Base-by-base conservation (phyloP, 1,140 invertebrate genomes). In the Heliconius hewitsoni region DNA sequence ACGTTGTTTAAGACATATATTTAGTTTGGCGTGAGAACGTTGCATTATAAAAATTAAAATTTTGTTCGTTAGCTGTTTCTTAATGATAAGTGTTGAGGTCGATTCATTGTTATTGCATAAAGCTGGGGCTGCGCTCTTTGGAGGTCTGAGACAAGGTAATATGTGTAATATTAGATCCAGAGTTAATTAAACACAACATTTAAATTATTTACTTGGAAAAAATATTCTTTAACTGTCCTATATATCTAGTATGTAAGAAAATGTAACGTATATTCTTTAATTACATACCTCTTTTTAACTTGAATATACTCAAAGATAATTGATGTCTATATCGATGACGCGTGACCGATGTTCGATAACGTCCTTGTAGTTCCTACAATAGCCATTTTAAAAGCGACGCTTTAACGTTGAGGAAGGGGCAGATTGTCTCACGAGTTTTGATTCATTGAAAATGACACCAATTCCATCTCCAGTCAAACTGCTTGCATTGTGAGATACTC, bases 91-190 rank as follows among this genome's bases (percentile, higher is more conserved):
- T 89, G 85, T 87, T 84, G 87, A 91, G 90, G 91, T 90, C 91
- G 85, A 72, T 79, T 84, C 84, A 93, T 92, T 93, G 92, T 91
- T 89, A 75, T 85, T 86, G 83, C 81, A 83, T 87, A 88, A 85
- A 85, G 84, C 81, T 83, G 86, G 78, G 72, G 82, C 82, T 83
- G 82, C 72, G 77, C 78, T 82, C 80, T 82, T 72, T 83, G 83
- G 87, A 89, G 89, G 90, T 88, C 87, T 89, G 84, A 90, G 88
- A 89, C 91, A 94, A 94, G 92, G 92, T 90, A 89, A 92, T 30
- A 66, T 66, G 78, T 89, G 86, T 88, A 93, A 85, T 87, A 88
- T 86, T 89, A 84, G 84, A 80, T 73, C 82, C 74, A 74, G 70
- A 42, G 11, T 66, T 30, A 13, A 30, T 66, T 66, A 11, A 30